Evolutionary conservation across 2,888 invertebrate species (phyloP).

Genomic region (Drosophila ochracea): DNA sequence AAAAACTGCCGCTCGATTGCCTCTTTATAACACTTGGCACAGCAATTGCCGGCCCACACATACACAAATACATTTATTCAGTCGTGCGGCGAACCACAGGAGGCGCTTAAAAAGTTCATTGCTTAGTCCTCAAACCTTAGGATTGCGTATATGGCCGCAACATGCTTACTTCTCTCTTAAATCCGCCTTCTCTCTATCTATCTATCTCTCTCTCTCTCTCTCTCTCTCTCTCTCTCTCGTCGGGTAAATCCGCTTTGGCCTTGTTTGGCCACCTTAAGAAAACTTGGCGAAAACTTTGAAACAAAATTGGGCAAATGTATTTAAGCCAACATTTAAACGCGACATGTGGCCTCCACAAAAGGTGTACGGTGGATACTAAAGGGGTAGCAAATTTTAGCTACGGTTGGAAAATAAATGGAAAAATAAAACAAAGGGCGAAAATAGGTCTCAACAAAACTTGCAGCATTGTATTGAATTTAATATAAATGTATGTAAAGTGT

Average conservation of each 20-base stretch:
- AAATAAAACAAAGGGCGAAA: not conserved
- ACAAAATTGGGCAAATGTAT: slow-evolving; percentile 46
- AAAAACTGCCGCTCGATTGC: slow-evolving; percentile 71
- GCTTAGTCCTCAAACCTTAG: slow-evolving; percentile 41
- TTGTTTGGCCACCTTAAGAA: slow-evolving; percentile 51
- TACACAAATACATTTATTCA: not conserved
- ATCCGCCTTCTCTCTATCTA: not conserved
- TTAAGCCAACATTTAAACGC: slow-evolving; percentile 31
- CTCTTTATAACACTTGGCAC: slow-evolving; percentile 68
- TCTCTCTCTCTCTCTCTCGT: not conserved
- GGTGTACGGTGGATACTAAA: not conserved
- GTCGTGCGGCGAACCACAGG: slow-evolving; percentile 45
- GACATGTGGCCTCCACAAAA: slow-evolving; percentile 11
- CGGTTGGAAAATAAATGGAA: not conserved
- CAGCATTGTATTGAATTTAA: not conserved
- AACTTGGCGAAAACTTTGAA: slow-evolving; percentile 55
- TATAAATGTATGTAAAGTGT: not conserved
- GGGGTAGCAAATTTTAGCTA: not conserved
- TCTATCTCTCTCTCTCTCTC: not conserved
- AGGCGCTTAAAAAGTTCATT: slow-evolving; percentile 70
- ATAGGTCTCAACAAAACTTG: not conserved
- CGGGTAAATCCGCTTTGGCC: slow-evolving; percentile 49
- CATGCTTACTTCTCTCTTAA: not conserved
- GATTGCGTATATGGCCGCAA: slow-evolving; percentile 9
- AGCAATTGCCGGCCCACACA: slow-evolving; percentile 50